phyloP scores from a whole-genome alignment of 2,888 invertebrate genomes.

The Acheta domesticus region DNA sequence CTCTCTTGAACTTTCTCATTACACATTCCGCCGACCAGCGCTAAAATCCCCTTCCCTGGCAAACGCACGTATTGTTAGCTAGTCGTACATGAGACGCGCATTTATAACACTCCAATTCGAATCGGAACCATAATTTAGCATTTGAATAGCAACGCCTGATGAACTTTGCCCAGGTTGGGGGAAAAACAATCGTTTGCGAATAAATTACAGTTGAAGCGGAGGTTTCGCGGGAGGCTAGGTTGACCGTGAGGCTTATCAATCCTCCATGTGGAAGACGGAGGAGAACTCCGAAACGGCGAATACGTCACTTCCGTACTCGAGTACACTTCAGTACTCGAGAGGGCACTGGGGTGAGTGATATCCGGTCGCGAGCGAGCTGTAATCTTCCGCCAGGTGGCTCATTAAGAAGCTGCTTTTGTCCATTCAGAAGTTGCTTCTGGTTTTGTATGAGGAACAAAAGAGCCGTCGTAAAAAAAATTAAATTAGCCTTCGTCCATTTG shows the following conservation, averaged over 20 bases:
- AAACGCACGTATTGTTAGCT: neutral
- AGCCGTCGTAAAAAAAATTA: neutral
- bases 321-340: no score
- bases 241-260: no score
- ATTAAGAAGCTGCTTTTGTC: neutral
- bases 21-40: neutral
- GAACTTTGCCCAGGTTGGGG: neutral
- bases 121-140: neutral
- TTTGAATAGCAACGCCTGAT: neutral
- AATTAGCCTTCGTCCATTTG: neutral
- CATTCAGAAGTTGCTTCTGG: neutral
- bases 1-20: conserved; percentile 12
- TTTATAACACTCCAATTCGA: neutral
- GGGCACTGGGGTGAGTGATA: neutral
- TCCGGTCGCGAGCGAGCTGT: neutral
- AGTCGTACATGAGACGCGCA: neutral
- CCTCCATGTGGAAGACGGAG: no score
- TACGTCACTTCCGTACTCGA: no score
- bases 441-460: neutral
- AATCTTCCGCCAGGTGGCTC: neutral
- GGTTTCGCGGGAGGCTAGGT: neutral
- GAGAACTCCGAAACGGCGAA: no score
- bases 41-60: neutral
- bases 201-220: neutral
- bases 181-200: neutral